Base-by-base conservation (phyloP, 2,888 invertebrate genomes). In the Andrena flavipes region DNA sequence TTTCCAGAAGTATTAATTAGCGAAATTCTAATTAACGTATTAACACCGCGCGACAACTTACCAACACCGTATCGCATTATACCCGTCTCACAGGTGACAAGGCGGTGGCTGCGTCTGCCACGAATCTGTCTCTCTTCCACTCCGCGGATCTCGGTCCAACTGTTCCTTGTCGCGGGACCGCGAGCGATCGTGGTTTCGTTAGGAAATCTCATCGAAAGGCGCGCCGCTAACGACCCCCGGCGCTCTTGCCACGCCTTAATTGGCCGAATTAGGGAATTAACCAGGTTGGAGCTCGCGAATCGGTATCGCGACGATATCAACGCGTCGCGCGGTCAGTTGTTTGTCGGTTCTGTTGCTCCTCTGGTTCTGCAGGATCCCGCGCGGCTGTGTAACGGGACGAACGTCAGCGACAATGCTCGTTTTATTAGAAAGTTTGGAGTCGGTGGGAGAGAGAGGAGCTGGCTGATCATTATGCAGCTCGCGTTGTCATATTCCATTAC, bases 401-500 rank as follows among this genome's bases (percentile, higher is more conserved):
- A 77, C 69, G 82, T 79, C 85, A 91, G 76, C 86, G 86, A 87
- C 91, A 91, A 91, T 90, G 84, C 88, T 87, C 88, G 91, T 92
- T 91, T 91, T 90, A 91, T 89, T 86, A 84, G 87, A 87, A 92
- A 92, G 92, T 92, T 92, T 76, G 80, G 86, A 80, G 84, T 80
- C 71, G 71, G 42, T 3, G 42, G 42, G 20, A 54, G 54, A 56
- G 54, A 23, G 10, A 23, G 54, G 23, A 88, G 85, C 84, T 13
- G 87, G 89, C 87, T 91, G 91, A 92, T 92, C 92, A 92, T 92
- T 91, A 92, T 91, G 91, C 92, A 86, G 89, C 87, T 86, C 87
- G 84, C 90, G 90, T 91, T 92, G 92, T 92, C 92, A 92, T 92
- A 91, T 93, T 92, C 92, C 91, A 92, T 93, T 92, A 92, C 87